These are phyloP conservation scores for Athalia cordata DNA, from an alignment of 2,888 invertebrate species.

Conservation along the genomic window DNA sequence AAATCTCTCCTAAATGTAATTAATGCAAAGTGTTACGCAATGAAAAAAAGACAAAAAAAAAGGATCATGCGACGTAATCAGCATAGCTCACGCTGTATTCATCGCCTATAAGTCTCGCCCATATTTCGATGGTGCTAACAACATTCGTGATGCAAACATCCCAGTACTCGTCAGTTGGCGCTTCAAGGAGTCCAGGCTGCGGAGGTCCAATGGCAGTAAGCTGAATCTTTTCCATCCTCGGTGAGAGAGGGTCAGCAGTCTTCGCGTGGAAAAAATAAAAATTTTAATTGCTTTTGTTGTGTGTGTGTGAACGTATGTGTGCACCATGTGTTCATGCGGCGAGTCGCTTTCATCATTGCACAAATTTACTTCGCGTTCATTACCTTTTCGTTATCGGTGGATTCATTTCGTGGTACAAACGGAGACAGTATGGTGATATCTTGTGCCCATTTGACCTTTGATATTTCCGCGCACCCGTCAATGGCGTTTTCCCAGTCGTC, in stretches of 20 bases:
- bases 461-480: slow-evolving; percentile 77
- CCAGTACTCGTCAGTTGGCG: slow-evolving; percentile 75
- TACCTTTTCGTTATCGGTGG: not conserved
- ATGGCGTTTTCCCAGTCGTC: slow-evolving; percentile 81
- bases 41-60: slow-evolving; percentile 10
- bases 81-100: slow-evolving; percentile 78
- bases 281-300: slow-evolving; percentile 1
- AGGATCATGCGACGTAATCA: not conserved
- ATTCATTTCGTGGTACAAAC: slow-evolving; percentile 16
- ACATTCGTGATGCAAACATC: slow-evolving; percentile 79
- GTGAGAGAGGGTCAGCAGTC: not conserved
- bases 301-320: no score
- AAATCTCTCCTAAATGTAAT: slow-evolving; percentile 67
- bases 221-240: slow-evolving; percentile 51
- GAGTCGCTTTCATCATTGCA: no score
- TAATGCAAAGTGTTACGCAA: not conserved
- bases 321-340: no score
- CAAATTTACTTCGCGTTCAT: not conserved
- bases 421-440: slow-evolving; percentile 73
- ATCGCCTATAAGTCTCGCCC: slow-evolving; percentile 80
- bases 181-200: slow-evolving; percentile 56
- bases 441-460: slow-evolving; percentile 76
- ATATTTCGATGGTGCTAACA: slow-evolving; percentile 79
- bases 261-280: slow-evolving; percentile 3
- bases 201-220: slow-evolving; percentile 54